Percentiles rank a stretch among this genome's conserved stretches.
Evolutionary conservation across 1,140 invertebrate genomes (phyloP).

Genomic region (Notospermus geniculatus): DNA sequence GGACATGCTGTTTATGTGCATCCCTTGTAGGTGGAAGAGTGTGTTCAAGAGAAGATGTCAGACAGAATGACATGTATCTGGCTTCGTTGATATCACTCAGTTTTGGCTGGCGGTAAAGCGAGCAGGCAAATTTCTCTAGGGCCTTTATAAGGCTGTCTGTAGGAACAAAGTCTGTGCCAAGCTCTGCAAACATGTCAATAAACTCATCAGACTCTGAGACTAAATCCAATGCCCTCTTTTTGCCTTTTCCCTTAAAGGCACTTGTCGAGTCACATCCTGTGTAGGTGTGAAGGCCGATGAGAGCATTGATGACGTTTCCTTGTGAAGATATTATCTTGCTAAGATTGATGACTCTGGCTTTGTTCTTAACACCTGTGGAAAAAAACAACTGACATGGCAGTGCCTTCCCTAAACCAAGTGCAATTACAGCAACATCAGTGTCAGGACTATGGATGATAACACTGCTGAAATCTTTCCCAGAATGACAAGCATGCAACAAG

Average conservation of each 20-base stretch:
- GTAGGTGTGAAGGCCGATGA: constrained; percentile 1
- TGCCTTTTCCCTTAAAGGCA: constrained; percentile 2
- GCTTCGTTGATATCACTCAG: constrained; percentile 5
- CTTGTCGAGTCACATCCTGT: constrained; percentile 10
- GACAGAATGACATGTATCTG: too few relatives aligned
- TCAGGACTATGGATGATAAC: neutral
- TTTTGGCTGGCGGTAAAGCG: neutral
- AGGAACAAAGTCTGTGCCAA: neutral
- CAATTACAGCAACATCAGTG: neutral
- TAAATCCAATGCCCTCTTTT: constrained; percentile 10
- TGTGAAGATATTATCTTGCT: too few relatives aligned
- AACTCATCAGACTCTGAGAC: neutral
- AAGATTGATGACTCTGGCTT: too few relatives aligned
- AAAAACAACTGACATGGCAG: neutral
- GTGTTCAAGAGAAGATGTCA: too few relatives aligned
- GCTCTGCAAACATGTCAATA: neutral
- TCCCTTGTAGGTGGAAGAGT: too few relatives aligned
- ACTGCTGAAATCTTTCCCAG: neutral
- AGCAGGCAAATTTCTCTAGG: constrained; percentile 11
- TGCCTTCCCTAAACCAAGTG: neutral
- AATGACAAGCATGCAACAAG: neutral
- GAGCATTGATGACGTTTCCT: too few relatives aligned
- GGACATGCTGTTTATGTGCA: too few relatives aligned
- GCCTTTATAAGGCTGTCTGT: neutral
- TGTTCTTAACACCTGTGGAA: too few relatives aligned